Evolutionary conservation across 2,113 vertebrate species (phyloP), one percentile per base, ranked within the genome.

Genomic region (Argyrosomus japonicus): DNA sequence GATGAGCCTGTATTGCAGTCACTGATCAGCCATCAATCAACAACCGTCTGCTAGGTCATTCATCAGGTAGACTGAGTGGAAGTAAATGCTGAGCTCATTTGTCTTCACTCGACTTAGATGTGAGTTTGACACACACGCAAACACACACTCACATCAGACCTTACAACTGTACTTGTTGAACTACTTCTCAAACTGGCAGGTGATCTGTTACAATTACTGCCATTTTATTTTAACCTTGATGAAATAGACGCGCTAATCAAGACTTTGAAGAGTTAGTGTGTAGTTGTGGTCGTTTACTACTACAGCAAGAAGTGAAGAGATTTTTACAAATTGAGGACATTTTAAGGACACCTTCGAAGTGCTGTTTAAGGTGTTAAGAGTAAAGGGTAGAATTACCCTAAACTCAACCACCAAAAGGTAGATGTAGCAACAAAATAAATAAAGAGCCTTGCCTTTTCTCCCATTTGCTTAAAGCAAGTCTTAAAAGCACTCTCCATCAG

Each of bases 21-120:
- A 62, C n/a, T 64, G 61, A 82, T 68, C 45, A 75, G 54, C 54
- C 68, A 80, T 87, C 82, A 77, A 51, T 85, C 88, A 87, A 8
- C 40, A 3, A 1, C 6, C 57, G 4, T 1, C 47, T 45, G 68
- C 76, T 72, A 45, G 68, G 4, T 29, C 50, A 57, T 83, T 19
- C 53, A 10, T 89, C 88, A 78, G 27, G 18, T 9, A 53, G 78
- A 87, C 72, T 1, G 69, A 85, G 76, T 70, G 79, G 68, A 85
- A 83, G 82, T 58, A 36, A 78, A 71, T 0, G 54, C 68, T 19
- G 68, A 83, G 8, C 77, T 68, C 27, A 83, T 87, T 72, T 19
- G 43, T 87, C 79, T 83, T 85, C 64, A 21, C 58, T 75, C 75
- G 73, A 61, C 75, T 72, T 36, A 29, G 47, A 71, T 43, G 65